Evolutionary conservation across 2,888 invertebrate species (phyloP).

Genomic region (Tridacna gigas): DNA sequence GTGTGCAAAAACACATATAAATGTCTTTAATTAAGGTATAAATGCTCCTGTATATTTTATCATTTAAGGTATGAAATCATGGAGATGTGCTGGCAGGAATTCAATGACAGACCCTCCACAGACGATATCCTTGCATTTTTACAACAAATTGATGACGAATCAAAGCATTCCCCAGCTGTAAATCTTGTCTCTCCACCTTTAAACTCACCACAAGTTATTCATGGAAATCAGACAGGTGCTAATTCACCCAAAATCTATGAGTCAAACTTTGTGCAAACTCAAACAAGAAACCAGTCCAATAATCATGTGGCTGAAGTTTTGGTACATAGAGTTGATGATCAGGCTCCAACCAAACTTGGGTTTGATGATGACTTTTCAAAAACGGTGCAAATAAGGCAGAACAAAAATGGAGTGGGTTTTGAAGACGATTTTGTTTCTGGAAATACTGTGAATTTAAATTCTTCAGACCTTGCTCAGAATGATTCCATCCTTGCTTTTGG

Average conservation of each 20-base stretch:
- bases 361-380: conserved; percentile 62
- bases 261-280: conserved; percentile 60
- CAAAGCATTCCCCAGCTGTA: conserved; percentile 42
- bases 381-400: conserved; percentile 47
- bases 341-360: conserved; percentile 32
- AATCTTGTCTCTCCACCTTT: conserved; percentile 24
- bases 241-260: conserved; percentile 42
- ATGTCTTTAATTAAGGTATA: neutral
- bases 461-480: conserved; percentile 53
- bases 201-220: conserved; percentile 34
- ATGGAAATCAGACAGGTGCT: conserved; percentile 47
- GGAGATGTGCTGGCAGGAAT: conserved; percentile 89
- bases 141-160: conserved; percentile 86
- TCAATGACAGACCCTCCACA: conserved; percentile 86
- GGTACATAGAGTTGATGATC: conserved; percentile 56
- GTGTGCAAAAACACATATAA: neutral
- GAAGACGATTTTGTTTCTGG: conserved; percentile 59
- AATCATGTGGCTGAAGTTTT: conserved; percentile 62
- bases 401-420: conserved; percentile 48
- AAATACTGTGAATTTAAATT: conserved; percentile 24
- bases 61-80: conserved; percentile 89
- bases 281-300: conserved; percentile 51
- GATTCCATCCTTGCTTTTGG: conserved; percentile 65
- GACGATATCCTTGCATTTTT: conserved; percentile 87
- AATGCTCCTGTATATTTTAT: neutral